phyloP scores from a whole-genome alignment of 2,113 vertebrate species.

The Leptobrachium leishanense region DNA sequence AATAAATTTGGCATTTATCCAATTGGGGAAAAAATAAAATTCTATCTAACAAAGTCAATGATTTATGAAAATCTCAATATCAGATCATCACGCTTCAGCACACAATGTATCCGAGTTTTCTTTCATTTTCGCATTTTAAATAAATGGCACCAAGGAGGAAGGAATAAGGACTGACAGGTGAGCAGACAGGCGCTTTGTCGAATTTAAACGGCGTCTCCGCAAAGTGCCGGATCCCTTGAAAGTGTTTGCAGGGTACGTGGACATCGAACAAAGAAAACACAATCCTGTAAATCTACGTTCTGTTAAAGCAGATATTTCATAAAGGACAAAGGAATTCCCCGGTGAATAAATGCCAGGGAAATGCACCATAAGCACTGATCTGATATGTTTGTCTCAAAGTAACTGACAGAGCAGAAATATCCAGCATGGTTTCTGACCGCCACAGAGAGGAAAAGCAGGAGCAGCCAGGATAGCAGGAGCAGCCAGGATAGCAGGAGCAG shows the following conservation, averaged over 20 bases:
- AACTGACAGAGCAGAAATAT: slow-evolving; percentile 22
- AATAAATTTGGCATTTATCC: too few relatives aligned
- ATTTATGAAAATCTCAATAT: too few relatives aligned
- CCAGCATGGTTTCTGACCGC: background rate
- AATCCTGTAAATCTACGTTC: slow-evolving; percentile 4
- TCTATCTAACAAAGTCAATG: too few relatives aligned
- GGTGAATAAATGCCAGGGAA: slow-evolving; percentile 27
- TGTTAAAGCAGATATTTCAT: slow-evolving; percentile 19
- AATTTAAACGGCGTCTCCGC: too few relatives aligned
- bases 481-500: too few relatives aligned
- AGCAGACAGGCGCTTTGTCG: background rate
- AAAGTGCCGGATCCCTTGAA: background rate
- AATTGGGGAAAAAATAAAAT: too few relatives aligned
- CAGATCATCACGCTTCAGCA: too few relatives aligned
- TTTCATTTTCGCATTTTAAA: too few relatives aligned
- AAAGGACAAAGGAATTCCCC: slow-evolving; percentile 6
- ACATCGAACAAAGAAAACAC: slow-evolving; percentile 17
- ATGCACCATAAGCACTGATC: slow-evolving; percentile 11
- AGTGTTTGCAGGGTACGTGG: background rate
- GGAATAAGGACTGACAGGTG: background rate
- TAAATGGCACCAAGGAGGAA: too few relatives aligned
- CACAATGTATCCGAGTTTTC: too few relatives aligned
- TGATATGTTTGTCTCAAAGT: slow-evolving; percentile 13
- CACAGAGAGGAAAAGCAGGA: background rate
- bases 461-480: too few relatives aligned